Evolutionary conservation across 2,797 vertebrate species (phyloP).

Genomic region (Linurgus olivaceus): DNA sequence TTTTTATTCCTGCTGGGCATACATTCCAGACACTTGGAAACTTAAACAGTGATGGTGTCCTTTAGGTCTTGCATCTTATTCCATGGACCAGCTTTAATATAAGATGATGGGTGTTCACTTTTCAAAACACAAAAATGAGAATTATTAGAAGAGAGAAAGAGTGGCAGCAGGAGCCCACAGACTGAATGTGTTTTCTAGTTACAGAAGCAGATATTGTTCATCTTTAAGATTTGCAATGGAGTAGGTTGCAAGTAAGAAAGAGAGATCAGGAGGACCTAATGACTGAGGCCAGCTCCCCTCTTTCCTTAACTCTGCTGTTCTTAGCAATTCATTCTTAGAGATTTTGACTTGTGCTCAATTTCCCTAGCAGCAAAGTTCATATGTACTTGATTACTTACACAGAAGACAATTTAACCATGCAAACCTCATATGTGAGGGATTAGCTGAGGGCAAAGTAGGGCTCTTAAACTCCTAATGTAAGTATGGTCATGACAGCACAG

Average conservation of each 20-base stretch:
- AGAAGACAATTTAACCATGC: constrained; percentile 48
- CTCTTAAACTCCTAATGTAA: constrained; percentile 24
- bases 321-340: not conserved
- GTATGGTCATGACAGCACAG: constrained; percentile 22
- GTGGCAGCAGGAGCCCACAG: not conserved
- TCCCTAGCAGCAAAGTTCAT: constrained; percentile 41
- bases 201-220: not conserved
- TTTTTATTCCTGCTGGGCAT: not conserved
- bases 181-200: not conserved
- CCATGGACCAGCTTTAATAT: not conserved
- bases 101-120: not conserved
- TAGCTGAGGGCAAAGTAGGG: constrained; percentile 43
- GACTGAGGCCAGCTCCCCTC: not conserved
- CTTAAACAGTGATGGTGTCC: not conserved
- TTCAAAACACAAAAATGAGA: not conserved
- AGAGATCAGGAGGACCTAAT: not conserved
- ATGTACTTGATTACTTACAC: constrained; percentile 51
- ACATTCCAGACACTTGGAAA: not conserved
- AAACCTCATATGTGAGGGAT: constrained; percentile 42
- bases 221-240: not conserved
- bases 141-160: not conserved
- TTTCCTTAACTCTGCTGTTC: not conserved
- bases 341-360: constrained; percentile 15
- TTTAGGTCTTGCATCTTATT: not conserved
- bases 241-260: not conserved